A percentile compares a stretch with the other conserved stretches of the same genome.
phyloP scores from a whole-genome alignment of 2,888 invertebrate species.

The Drosophila setosimentum region DNA sequence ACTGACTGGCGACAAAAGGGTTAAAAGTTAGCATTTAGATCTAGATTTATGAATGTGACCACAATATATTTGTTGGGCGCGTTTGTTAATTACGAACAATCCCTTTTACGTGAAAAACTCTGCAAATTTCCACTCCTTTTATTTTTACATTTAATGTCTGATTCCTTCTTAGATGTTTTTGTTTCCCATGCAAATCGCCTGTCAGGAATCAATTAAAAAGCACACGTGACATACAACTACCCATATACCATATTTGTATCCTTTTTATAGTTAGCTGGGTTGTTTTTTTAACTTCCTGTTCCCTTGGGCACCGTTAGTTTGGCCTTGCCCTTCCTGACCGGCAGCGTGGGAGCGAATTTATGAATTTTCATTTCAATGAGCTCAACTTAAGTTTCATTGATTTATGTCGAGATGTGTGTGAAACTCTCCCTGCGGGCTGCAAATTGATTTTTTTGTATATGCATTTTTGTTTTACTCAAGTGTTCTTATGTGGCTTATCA shows the following conservation, averaged over 20 bases:
- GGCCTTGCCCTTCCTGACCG: constrained; percentile 65
- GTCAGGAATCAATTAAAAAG: constrained; percentile 69
- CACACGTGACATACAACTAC: constrained; percentile 66
- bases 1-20: constrained; percentile 53
- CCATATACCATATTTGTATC: constrained; percentile 57
- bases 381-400: constrained; percentile 62
- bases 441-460: constrained; percentile 59
- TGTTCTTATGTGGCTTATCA: constrained; percentile 46
- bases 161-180: neutral
- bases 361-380: constrained; percentile 36
- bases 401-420: constrained; percentile 56
- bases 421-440: constrained; percentile 67
- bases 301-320: constrained; percentile 54
- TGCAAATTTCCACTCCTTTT: constrained; percentile 1
- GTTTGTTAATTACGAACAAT: constrained; percentile 48
- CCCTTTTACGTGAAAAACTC: constrained; percentile 59
- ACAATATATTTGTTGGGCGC: constrained; percentile 70
- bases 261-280: constrained; percentile 27
- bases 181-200: constrained; percentile 73
- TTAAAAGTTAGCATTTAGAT: constrained; percentile 55
- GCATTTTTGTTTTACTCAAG: constrained; percentile 24
- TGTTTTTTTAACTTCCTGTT: constrained; percentile 58
- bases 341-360: constrained; percentile 66
- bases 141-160: neutral
- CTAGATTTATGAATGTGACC: constrained; percentile 73